These are phyloP conservation scores for Nemurella pictetii DNA, from an alignment of 2,888 invertebrate genomes.

Conservation along the genomic window DNA sequence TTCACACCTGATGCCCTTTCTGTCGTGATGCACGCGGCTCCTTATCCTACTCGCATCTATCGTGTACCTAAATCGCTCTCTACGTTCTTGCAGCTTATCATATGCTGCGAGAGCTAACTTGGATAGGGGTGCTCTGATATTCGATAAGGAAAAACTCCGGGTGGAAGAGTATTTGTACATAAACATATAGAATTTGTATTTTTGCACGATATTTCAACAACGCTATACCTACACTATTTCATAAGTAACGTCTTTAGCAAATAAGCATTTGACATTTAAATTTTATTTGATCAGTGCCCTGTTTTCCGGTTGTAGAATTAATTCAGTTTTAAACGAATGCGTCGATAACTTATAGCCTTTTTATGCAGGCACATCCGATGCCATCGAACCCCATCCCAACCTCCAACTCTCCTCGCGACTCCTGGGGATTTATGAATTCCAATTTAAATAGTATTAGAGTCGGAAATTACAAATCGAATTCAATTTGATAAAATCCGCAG, in stretches of 20 bases:
- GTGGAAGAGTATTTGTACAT: too few relatives aligned
- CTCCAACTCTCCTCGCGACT: not conserved
- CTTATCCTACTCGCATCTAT: too few relatives aligned
- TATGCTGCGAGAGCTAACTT: too few relatives aligned
- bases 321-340: not conserved
- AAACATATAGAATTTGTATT: too few relatives aligned
- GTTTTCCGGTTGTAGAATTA: not conserved
- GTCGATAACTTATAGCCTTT: not conserved
- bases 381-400: not conserved
- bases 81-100: too few relatives aligned
- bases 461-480: slow-evolving; percentile 7
- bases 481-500: slow-evolving; percentile 12
- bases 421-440: slow-evolving; percentile 13
- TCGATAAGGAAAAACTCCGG: too few relatives aligned
- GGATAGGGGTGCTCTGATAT: too few relatives aligned
- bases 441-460: slow-evolving; percentile 17
- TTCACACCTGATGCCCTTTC: slow-evolving; percentile 19
- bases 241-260: too few relatives aligned
- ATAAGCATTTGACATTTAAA: not conserved
- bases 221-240: too few relatives aligned
- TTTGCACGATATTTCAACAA: too few relatives aligned
- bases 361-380: not conserved
- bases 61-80: too few relatives aligned
- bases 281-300: not conserved
- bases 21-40: not conserved